Conservation (phyloP, 2,113 vertebrate genomes). For the Pterophyllum scalare region DNA sequence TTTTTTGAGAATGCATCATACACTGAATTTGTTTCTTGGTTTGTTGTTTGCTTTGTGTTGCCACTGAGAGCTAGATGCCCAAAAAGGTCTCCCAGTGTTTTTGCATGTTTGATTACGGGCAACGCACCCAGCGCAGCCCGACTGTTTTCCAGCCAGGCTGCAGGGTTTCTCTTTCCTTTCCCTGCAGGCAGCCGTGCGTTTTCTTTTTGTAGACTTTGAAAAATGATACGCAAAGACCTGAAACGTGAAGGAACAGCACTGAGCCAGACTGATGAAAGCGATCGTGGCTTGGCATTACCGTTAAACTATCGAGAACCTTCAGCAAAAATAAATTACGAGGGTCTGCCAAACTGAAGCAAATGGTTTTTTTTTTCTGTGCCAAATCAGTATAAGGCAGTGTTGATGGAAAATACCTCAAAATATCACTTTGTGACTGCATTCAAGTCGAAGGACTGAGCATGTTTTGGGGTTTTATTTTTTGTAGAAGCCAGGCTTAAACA, state of each 20-base stretch:
- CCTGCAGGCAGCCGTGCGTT: not conserved
- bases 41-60: conserved; percentile 50
- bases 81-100: not conserved
- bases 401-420: not conserved
- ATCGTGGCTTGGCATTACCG: not conserved
- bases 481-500: not conserved
- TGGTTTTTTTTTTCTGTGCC: not conserved
- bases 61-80: conserved; percentile 26
- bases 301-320: not conserved
- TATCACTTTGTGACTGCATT: not conserved
- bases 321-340: not conserved
- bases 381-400: too few species aligned
- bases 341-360: not conserved
- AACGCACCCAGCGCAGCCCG: not conserved
- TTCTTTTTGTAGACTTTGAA: not conserved
- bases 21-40: conserved; percentile 58
- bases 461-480: not conserved
- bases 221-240: not conserved
- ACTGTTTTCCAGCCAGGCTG: not conserved
- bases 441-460: not conserved
- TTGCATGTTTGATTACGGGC: conserved; percentile 16
- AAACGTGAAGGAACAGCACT: not conserved
- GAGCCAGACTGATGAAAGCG: not conserved
- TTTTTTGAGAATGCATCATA: conserved; percentile 59
- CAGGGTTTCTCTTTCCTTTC: not conserved